Evolutionary conservation across 2,888 invertebrate species (phyloP), one percentile per base, ranked within the genome.

Genomic region (Unio delphinus): DNA sequence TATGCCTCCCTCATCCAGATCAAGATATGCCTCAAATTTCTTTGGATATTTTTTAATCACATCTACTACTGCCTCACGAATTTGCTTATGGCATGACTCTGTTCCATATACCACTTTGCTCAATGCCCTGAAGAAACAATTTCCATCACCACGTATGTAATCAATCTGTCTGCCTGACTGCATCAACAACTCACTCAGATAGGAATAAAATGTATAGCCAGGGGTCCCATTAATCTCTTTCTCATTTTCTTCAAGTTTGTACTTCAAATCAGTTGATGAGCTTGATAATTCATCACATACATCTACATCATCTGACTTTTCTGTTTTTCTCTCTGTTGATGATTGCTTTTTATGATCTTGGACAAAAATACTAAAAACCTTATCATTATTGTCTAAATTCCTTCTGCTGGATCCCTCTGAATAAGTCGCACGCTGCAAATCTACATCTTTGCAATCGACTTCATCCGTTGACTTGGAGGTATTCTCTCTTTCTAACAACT

Each of bases 121-220:
- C 54, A 86, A 67, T n/a, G 85, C 84, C 20, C 85, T 72, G 69
- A 86, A 86, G 67, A 86, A 83, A 67, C 86, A 86, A 69, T 86
- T 86, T 34, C 86, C 86, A 77, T 86, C 86, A 3, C 85, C 86
- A 70, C 67, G 74, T 45, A 86, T 83, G 72, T 79, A 80, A 68
- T 86, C 86, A 56, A 86, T 74, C 68, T 77, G 77, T 67, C 85
- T 64, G 8, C 77, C 78, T 34, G 80, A 80, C 8, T 62, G 74
- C 8, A 66, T 65, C 28, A 86, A 71, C 55, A 78, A 72, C 11
- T 67, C 63, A 65, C 80, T 76, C 15, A 85, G 72, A 23, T 78
- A 76, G 23, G 69, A 57, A 64, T 83, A 83, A 4, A 81, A 79
- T 15, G 78, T 72, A 68, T 82, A 83, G 54, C 74, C 76, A 18